Base-by-base conservation (phyloP, 1,140 invertebrate species). In the Diuraphis noxia region DNA sequence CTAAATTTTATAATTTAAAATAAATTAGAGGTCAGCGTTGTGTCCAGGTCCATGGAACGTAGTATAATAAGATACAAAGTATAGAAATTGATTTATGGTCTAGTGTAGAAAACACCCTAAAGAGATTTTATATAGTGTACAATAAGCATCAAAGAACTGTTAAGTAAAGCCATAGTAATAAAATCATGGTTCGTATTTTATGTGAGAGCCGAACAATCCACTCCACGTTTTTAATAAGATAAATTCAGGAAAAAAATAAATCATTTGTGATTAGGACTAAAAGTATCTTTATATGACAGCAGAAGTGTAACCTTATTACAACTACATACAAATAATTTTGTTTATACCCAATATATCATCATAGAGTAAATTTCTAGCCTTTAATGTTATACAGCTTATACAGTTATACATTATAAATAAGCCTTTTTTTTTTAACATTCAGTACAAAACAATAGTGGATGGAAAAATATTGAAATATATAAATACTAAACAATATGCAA, bases 51-150 rank as follows among this genome's bases (percentile, higher is more conserved):
- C 56, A 72, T n/a, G 0, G 56, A n/a, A 19, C 30, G 13, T 72
- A 81, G 88, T 43, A 79, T 40, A 92, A 63, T 49, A 79, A 23
- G 38, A 82, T 34, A 92, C 5, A 86, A 87, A 89, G 85, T 81
- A 38, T 52, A 87, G 86, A 43, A 49, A 36, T 25, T 52, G 79
- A 92, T 43, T 86, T 43, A 49, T 86, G 46, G 40, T 79, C 81
- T 41, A 79, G 63, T 91, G 19, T 84, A 72, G 91, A 36, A 85
- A 85, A 87, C n/a, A 92, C n/a, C 36, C 25, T 85, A 84, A 72
- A 91, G 49, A 6, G 63, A 46, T 85, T 72, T 86, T 84, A 92
- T 25, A 41, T 84, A 79, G 90, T 63, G 63, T 82, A 40, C 9
- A 82, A 38, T 38, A 38, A 82, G 25, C 81, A 82, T 82, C 81